A percentile compares a stretch with the other conserved stretches of the same genome.
Evolutionary conservation across 2,113 vertebrate genomes (phyloP).

Genomic region (Python bivittatus): DNA sequence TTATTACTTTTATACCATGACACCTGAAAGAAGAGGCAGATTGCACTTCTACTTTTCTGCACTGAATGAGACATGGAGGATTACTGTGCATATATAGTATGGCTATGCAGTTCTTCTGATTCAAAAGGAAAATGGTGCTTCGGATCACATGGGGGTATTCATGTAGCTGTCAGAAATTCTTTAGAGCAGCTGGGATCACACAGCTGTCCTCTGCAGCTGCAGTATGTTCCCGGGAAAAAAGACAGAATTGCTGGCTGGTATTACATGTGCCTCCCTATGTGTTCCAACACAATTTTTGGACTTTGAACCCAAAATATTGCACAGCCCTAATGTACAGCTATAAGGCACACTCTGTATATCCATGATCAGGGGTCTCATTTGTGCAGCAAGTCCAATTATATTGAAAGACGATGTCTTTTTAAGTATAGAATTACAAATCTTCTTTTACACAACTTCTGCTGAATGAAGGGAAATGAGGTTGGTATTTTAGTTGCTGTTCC

Average conservation of each 20-base stretch:
- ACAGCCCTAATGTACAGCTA: neutral
- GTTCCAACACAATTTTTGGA: neutral
- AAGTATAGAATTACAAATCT: neutral
- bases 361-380: too few species aligned
- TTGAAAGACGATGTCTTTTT: neutral
- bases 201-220: neutral
- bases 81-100: neutral
- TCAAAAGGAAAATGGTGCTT: neutral
- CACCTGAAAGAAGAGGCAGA: neutral
- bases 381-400: neutral
- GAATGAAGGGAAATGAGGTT: neutral
- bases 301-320: neutral
- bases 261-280: neutral
- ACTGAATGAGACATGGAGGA: neutral
- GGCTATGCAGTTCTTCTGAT: neutral
- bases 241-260: neutral
- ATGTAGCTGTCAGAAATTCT: neutral
- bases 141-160: neutral
- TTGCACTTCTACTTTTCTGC: neutral
- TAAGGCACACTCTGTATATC: neutral
- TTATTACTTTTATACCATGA: neutral
- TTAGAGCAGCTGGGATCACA: neutral
- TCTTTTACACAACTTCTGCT: neutral
- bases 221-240: neutral
- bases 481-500: neutral